Evolutionary conservation across 2,797 vertebrate genomes (phyloP).

Genomic region (Leucoraja ocellata): DNA sequence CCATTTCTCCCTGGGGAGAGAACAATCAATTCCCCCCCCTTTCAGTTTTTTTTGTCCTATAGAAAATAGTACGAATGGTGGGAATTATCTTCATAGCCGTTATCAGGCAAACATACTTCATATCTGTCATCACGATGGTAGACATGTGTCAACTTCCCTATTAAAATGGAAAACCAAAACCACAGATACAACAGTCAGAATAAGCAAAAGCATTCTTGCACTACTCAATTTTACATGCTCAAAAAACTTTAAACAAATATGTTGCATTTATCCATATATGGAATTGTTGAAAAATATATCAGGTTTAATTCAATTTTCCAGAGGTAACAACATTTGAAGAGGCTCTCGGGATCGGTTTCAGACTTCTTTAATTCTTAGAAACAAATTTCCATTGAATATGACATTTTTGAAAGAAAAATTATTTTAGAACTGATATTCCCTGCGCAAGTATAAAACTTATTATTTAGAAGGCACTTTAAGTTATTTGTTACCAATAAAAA

Average conservation of each 20-base stretch:
- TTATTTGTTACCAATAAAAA: neutral
- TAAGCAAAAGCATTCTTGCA: neutral
- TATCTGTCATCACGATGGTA: neutral
- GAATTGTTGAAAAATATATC: neutral
- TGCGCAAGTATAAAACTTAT: neutral
- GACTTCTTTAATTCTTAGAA: conserved; percentile 1
- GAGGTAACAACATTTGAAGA: neutral
- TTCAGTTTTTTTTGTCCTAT: neutral
- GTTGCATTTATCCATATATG: neutral
- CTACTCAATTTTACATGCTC: neutral
- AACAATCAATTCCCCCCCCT: neutral
- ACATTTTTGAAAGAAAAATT: neutral
- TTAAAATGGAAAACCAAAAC: neutral
- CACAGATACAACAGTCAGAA: neutral
- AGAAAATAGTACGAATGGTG: neutral
- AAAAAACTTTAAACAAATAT: neutral
- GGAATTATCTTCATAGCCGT: too few relatives aligned
- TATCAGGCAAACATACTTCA: neutral
- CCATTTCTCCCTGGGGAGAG: neutral
- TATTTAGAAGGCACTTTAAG: neutral
- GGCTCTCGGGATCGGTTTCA: neutral
- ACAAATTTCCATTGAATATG: neutral
- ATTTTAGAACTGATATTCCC: neutral
- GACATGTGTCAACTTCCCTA: neutral
- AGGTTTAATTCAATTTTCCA: neutral